Conservation (phyloP, 2,888 invertebrate genomes). For the Agrochola macilenta region DNA sequence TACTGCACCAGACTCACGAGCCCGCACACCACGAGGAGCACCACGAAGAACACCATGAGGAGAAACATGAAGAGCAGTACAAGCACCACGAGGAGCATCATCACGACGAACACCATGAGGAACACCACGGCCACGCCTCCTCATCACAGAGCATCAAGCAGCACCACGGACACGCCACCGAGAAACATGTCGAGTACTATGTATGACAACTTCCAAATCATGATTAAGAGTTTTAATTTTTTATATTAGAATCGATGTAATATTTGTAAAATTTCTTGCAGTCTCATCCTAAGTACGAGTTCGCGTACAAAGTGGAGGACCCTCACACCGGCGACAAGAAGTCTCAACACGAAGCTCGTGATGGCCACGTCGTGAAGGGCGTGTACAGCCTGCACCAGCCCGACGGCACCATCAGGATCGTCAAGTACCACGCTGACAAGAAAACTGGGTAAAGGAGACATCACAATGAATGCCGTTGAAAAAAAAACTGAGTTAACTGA, state of each 20-base stretch:
- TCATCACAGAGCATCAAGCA: constrained; percentile 75
- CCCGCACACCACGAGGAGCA: constrained; percentile 42
- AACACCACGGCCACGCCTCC: constrained; percentile 68
- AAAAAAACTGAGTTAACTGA: too few relatives aligned
- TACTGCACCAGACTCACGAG: constrained; percentile 68
- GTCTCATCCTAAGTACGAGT: constrained; percentile 68
- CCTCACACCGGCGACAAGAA: constrained; percentile 86
- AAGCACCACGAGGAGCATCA: constrained; percentile 33
- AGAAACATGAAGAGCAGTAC: not conserved
- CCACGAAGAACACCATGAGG: constrained; percentile 15
- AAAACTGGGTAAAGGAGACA: constrained; percentile 17
- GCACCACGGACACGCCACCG: constrained; percentile 70
- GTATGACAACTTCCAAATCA: constrained; percentile 16
- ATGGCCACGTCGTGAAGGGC: constrained; percentile 90
- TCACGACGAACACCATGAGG: constrained; percentile 56
- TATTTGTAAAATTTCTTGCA: too few relatives aligned
- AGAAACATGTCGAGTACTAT: constrained; percentile 63
- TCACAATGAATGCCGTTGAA: too few relatives aligned
- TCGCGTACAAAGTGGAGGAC: constrained; percentile 85
- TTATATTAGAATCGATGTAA: too few relatives aligned
- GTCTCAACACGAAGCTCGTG: constrained; percentile 83
- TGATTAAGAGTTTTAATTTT: not conserved
- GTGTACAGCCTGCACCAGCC: constrained; percentile 88
- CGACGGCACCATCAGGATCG: constrained; percentile 86
- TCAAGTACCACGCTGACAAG: constrained; percentile 84